Conservation (phyloP, 2,797 vertebrate species). For the Prunella strophiata region DNA sequence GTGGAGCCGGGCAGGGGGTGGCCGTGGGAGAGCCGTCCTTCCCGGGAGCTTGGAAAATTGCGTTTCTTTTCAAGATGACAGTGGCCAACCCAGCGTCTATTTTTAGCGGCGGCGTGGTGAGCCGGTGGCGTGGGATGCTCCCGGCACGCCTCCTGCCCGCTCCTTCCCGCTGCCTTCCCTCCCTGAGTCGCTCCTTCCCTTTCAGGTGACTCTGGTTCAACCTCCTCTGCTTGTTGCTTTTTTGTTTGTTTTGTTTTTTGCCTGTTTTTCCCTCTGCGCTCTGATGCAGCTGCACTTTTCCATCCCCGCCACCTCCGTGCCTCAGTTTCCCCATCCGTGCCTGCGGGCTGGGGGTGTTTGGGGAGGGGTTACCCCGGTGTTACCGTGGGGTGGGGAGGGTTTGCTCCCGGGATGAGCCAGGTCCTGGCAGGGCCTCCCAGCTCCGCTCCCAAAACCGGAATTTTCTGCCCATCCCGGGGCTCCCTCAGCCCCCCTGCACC, state of each 20-base stretch:
- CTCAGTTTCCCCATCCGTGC: background rate
- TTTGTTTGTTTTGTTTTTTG: too few species aligned
- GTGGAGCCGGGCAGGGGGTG: background rate
- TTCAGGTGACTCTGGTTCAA: background rate
- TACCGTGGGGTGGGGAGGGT: background rate
- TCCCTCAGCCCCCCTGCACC: fast-evolving
- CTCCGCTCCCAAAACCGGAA: background rate
- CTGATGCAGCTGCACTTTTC: background rate
- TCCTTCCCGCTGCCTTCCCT: background rate
- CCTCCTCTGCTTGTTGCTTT: background rate
- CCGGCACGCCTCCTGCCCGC: conserved; percentile 8
- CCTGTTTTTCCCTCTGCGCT: fast-evolving
- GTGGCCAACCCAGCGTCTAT: background rate
- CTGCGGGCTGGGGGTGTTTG: background rate
- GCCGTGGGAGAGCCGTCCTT: background rate
- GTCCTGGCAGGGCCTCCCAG: background rate
- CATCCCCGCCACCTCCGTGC: background rate
- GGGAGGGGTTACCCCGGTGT: background rate
- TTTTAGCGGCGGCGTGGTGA: conserved; percentile 35
- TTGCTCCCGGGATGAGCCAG: background rate
- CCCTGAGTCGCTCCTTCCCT: background rate
- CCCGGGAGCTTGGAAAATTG: background rate
- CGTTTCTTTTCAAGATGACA: background rate
- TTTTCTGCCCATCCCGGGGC: background rate
- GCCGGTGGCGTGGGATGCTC: conserved; percentile 41